Evolutionary conservation across 2,797 vertebrate genomes (phyloP).

Genomic region (Erethizon dorsatum): DNA sequence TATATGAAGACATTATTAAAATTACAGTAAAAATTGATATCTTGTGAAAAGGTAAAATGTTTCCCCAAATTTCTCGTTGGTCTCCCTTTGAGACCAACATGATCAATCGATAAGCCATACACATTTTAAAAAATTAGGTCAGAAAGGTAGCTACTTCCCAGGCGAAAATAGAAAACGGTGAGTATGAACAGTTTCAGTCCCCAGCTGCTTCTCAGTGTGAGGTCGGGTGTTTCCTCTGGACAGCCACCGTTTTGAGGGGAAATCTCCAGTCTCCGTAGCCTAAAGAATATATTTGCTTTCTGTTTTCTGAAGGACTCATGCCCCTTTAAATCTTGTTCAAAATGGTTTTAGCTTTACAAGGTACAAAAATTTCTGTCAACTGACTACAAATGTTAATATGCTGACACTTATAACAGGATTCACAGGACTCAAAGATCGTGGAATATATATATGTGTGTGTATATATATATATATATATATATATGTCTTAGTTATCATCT

Average conservation of each 20-base stretch:
- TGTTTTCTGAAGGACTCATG: not conserved
- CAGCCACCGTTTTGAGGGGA: not conserved
- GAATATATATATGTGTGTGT: not conserved
- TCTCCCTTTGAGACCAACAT: not conserved
- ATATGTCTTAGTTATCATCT: not conserved
- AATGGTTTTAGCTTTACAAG: slow-evolving; percentile 25
- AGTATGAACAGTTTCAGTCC: not conserved
- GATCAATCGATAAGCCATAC: slow-evolving; percentile 30
- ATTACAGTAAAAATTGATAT: not conserved
- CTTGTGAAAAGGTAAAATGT: not conserved
- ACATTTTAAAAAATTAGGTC: slow-evolving; percentile 39
- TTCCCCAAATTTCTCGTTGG: not conserved
- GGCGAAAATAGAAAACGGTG: not conserved
- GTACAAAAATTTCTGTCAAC: not conserved
- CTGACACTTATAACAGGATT: slow-evolving; percentile 10
- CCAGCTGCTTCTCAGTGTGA: not conserved
- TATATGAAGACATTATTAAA: not conserved
- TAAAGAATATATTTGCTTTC: not conserved
- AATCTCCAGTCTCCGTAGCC: not conserved
- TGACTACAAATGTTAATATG: not conserved
- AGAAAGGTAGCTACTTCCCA: slow-evolving; percentile 44
- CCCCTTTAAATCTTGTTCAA: not conserved
- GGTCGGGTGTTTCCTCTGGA: not conserved
- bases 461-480: no score
- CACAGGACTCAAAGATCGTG: not conserved